phyloP scores from a whole-genome alignment of 2,797 vertebrate genomes.

The Discoglossus pictus region DNA sequence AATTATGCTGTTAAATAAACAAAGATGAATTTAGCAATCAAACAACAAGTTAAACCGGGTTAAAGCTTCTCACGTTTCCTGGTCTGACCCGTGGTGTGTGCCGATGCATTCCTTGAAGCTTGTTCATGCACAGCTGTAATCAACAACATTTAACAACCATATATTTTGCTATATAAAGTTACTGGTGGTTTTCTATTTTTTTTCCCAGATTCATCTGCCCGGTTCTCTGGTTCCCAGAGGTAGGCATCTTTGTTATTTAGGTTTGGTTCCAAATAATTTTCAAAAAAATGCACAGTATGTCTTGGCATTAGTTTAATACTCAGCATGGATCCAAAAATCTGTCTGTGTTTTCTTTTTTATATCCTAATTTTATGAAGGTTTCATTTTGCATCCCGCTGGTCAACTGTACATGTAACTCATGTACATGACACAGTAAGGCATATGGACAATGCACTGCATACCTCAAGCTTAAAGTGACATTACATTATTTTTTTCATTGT shows the following conservation, averaged over 20 bases:
- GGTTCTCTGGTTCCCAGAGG: conserved; percentile 69
- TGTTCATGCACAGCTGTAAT: conserved; percentile 46
- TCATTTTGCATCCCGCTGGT: conserved; percentile 14
- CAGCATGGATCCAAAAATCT: conserved; percentile 61
- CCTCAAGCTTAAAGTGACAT: no score
- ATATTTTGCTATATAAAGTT: conserved; percentile 54
- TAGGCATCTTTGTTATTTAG: conserved; percentile 74
- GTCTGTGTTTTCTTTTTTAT: conserved; percentile 71
- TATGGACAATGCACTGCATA: no score
- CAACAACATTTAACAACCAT: conserved; percentile 52
- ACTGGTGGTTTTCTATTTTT: conserved; percentile 53
- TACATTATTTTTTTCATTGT: no score
- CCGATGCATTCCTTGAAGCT: conserved; percentile 22
- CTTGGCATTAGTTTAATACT: conserved; percentile 58
- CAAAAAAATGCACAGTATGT: conserved; percentile 66
- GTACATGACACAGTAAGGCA: background rate
- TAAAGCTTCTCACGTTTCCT: conserved; percentile 9
- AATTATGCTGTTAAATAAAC: no score
- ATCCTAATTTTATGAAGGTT: conserved; percentile 59
- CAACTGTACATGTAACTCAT: background rate
- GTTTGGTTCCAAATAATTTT: conserved; percentile 69
- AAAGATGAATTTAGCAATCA: no score
- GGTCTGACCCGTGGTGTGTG: conserved; percentile 14
- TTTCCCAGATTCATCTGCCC: conserved; percentile 61
- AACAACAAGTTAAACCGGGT: background rate